Percentiles rank a stretch among this genome's conserved stretches.
Evolutionary conservation across 2,797 vertebrate genomes (phyloP).

Genomic region (Phrynocephalus vlangalii): DNA sequence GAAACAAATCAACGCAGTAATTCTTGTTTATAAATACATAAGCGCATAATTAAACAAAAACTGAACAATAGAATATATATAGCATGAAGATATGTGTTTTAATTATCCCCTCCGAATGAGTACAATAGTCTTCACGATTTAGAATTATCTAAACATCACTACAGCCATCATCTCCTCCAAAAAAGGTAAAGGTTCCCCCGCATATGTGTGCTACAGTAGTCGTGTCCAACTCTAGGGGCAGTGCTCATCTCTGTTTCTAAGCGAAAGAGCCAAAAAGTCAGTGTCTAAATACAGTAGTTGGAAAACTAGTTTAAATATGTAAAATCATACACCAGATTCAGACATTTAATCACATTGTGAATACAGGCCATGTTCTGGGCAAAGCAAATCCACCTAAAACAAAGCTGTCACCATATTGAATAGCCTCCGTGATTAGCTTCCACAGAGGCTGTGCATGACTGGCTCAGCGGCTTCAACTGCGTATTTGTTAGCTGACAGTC

Average conservation of each 20-base stretch:
- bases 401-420: fast-evolving
- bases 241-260: too few species aligned
- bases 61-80: too few species aligned
- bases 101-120: neutral
- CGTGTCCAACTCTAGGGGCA: too few species aligned
- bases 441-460: constrained; percentile 28
- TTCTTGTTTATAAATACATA: neutral
- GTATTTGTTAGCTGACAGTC: constrained; percentile 40
- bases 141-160: neutral
- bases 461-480: constrained; percentile 53
- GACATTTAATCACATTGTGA: constrained; percentile 33
- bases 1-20: neutral
- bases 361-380: constrained; percentile 7
- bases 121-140: neutral
- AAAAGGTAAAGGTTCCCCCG: too few species aligned
- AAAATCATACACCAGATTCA: neutral
- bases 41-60: neutral
- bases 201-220: too few species aligned
- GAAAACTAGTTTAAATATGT: constrained; percentile 32
- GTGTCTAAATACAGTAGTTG: neutral
- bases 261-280: too few species aligned
- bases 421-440: neutral
- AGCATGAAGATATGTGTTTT: too few species aligned
- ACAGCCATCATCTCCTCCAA: neutral
- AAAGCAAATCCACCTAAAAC: constrained; percentile 20